phyloP scores from a whole-genome alignment of 2,797 vertebrate species.

The Danio albolineatus region DNA sequence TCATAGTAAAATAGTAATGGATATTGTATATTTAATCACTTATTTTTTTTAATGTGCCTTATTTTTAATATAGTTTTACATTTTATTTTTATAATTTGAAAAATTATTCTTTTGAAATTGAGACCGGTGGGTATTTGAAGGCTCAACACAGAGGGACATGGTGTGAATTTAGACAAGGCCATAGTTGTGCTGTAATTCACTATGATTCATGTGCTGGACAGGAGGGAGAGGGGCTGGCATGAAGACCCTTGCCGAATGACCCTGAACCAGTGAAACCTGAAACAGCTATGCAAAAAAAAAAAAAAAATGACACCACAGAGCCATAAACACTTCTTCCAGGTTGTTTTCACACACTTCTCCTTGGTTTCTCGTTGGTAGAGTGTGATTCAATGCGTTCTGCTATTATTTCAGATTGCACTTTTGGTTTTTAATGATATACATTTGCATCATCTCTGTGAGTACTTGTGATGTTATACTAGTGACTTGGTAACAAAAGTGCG shows the following conservation, averaged over 20 bases:
- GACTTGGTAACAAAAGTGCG: not conserved
- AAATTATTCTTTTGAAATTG: not conserved
- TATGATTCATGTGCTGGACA: slow-evolving; percentile 32
- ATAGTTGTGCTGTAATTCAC: slow-evolving; percentile 12
- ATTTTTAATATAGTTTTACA: too few relatives aligned
- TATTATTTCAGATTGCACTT: not conserved
- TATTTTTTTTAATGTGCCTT: too few relatives aligned
- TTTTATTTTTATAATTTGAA: too few relatives aligned
- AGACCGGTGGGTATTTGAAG: not conserved
- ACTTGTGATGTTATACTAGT: not conserved
- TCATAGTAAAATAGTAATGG: not conserved
- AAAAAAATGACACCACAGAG: slow-evolving; percentile 5
- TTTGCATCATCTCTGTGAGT: not conserved
- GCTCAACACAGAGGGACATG: not conserved
- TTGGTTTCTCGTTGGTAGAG: not conserved
- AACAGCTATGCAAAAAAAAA: slow-evolving; percentile 13
- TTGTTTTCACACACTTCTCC: not conserved
- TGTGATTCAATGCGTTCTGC: not conserved
- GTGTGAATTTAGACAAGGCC: slow-evolving; percentile 14
- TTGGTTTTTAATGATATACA: not conserved
- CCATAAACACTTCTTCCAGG: not conserved
- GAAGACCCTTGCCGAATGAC: slow-evolving; percentile 37
- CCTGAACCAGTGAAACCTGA: slow-evolving; percentile 50
- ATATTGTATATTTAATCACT: too few relatives aligned
- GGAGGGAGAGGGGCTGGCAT: slow-evolving; percentile 12